Conservation (phyloP, 2,797 vertebrate genomes). For the Leptodactylus fallax region DNA sequence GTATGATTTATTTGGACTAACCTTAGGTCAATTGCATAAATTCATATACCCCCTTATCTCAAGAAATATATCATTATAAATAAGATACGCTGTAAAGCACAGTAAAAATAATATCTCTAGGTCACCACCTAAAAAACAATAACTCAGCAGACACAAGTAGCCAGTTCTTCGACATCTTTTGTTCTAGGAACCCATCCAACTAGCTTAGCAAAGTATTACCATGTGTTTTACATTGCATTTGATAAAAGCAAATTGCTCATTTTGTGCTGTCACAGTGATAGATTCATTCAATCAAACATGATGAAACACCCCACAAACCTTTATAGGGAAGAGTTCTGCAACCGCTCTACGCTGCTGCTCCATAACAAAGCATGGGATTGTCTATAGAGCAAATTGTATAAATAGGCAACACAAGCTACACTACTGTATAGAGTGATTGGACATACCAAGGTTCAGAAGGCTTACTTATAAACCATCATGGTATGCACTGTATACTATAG, state of each 20-base stretch:
- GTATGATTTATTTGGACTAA: conserved; percentile 33
- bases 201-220: conserved; percentile 44
- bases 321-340: conserved; percentile 30
- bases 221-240: conserved; percentile 50
- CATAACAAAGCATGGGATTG: conserved; percentile 3
- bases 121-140: conserved; percentile 55
- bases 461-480: not conserved
- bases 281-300: conserved; percentile 51
- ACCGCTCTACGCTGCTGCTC: not conserved
- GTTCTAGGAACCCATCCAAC: conserved; percentile 52
- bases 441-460: not conserved
- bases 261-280: conserved; percentile 56
- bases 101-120: conserved; percentile 47
- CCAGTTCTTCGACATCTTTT: conserved; percentile 32
- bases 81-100: conserved; percentile 12
- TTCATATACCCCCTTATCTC: conserved; percentile 54
- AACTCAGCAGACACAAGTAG: conserved; percentile 58
- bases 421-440: not conserved
- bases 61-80: conserved; percentile 33
- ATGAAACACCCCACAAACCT: conserved; percentile 54
- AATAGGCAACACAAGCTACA: not conserved
- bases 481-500: not conserved
- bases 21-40: conserved; percentile 53
- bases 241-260: conserved; percentile 57
- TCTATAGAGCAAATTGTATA: conserved; percentile 35